A percentile compares a stretch with the other conserved stretches of the same genome.
phyloP scores from a whole-genome alignment of 2,797 vertebrate genomes.

The Salarias fasciatus region DNA sequence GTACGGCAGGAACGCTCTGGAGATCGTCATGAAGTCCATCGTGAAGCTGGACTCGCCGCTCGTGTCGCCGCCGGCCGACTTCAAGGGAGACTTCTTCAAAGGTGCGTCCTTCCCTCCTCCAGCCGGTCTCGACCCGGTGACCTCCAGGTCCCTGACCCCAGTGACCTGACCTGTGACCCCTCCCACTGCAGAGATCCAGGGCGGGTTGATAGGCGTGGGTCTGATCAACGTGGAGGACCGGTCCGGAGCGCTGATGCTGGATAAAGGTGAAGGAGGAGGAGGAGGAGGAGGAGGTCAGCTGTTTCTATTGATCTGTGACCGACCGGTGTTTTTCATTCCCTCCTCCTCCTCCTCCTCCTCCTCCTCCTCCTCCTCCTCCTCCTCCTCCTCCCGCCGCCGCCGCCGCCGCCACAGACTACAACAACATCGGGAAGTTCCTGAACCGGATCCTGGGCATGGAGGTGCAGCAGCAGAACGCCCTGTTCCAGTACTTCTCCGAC shows the following conservation, averaged over 20 bases:
- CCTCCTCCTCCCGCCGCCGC: too few relatives aligned
- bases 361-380: too few relatives aligned
- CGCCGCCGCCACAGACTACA: conserved; percentile 94
- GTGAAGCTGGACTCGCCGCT: conserved; percentile 93
- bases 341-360: too few relatives aligned
- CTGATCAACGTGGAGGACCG: conserved; percentile 95
- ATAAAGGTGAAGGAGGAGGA: conserved; percentile 88
- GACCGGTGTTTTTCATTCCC: neutral
- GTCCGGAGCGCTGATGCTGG: conserved; percentile 90
- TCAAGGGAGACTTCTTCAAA: conserved; percentile 98
- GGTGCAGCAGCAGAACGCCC: conserved; percentile 96
- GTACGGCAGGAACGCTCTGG: conserved; percentile 97
- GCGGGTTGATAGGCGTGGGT: conserved; percentile 96
- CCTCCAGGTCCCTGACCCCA: too few relatives aligned
- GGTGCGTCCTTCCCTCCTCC: conserved; percentile 83
- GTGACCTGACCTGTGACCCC: neutral
- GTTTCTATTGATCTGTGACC: too few relatives aligned
- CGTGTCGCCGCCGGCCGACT: conserved; percentile 91
- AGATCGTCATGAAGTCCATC: conserved; percentile 99
- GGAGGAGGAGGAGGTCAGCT: too few relatives aligned
- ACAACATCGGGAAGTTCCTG: conserved; percentile 98
- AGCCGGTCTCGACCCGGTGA: too few relatives aligned
- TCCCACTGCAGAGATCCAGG: conserved; percentile 89
- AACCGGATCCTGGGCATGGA: conserved; percentile 98
- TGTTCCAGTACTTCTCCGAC: conserved; percentile 98